These are phyloP conservation scores for Chaetura pelagica DNA, from an alignment of 2,113 vertebrate species.

Conservation along the genomic window DNA sequence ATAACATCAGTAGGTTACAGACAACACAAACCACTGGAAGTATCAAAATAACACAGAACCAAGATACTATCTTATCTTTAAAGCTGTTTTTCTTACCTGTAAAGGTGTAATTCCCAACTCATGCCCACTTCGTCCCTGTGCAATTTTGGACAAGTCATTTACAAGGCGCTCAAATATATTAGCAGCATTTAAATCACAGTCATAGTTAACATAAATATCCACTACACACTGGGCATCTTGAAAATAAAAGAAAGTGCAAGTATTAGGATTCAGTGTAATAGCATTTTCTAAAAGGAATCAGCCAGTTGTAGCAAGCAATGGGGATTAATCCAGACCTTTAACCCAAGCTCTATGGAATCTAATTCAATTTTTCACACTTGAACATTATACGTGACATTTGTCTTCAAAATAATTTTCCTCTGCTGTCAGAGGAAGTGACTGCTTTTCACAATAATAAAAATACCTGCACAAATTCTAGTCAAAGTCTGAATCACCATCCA, in stretches of 20 bases:
- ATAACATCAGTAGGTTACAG: neutral
- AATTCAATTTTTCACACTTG: neutral
- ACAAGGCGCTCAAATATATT: slow-evolving; percentile 98
- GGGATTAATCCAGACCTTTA: neutral
- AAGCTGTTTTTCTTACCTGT: slow-evolving; percentile 80
- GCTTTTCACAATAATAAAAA: neutral
- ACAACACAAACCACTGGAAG: neutral
- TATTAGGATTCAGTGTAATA: slow-evolving; percentile 7
- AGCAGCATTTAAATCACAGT: slow-evolving; percentile 96
- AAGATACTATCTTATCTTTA: neutral
- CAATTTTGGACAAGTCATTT: slow-evolving; percentile 97
- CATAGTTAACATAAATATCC: slow-evolving; percentile 98
- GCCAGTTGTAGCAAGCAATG: neutral
- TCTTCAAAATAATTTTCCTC: neutral
- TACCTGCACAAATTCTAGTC: slow-evolving; percentile 98
- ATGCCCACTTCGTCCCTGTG: slow-evolving; percentile 94
- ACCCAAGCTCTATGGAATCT: neutral
- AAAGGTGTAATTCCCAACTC: slow-evolving; percentile 95
- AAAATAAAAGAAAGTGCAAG: slow-evolving; percentile 16
- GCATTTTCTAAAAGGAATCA: neutral
- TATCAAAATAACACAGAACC: fast-evolving
- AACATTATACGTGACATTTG: neutral
- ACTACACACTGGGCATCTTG: slow-evolving; percentile 98
- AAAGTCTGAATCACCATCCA: slow-evolving; percentile 99
- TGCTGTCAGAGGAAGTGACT: neutral